Evolutionary conservation across 37 sponge, comb jelly and placozoan genomes (phyloP), one percentile per base, ranked within the genome.

Genomic region (Ephydatia muelleri): DNA sequence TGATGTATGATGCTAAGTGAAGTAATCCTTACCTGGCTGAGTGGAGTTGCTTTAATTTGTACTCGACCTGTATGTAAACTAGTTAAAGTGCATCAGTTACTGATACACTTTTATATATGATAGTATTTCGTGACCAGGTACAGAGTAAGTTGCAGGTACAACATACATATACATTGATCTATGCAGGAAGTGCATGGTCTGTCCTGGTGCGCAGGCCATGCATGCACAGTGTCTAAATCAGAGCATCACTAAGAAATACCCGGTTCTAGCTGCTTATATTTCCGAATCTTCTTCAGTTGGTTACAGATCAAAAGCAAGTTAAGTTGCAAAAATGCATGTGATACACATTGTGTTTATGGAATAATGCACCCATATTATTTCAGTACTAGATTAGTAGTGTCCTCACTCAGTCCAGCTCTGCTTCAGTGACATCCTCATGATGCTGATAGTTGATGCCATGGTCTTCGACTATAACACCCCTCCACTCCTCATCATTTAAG

Each of bases 241-340:
- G 57, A 57, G 57, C 57, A 57, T 57, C 57, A 57, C 57, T 21
- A 57, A 11, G 57, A 57, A 57, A 57, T 14, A 57, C 57, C 16
- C 57, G 6, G 57, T 57, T 19, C 57, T 57, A 57, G 57, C 19
- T 57, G 57, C 57, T 57, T 57, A 57, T 57, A 11, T 57, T 14
- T 21, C 57, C 19, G 57, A 57, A 57, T 57, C 57, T 57, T 57
- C 57, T 57, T 57, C 16, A 57, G 57, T 57, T 57, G 16, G 57
- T 57, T 57, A 57, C 57, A 57, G 57, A 57, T 57, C 57, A 57
- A 57, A 57, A 57, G 57, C 57, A 57, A 57, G 57, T 57, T 57
- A 57, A 57, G 57, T 21, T 57, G 57, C 57, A 57, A 57, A 57
- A 57, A 57, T 57, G 57, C 57, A 57, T 57, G 57, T 57, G 57